phyloP scores from a whole-genome alignment of 1,140 invertebrate species.

The Drosophila orena region DNA sequence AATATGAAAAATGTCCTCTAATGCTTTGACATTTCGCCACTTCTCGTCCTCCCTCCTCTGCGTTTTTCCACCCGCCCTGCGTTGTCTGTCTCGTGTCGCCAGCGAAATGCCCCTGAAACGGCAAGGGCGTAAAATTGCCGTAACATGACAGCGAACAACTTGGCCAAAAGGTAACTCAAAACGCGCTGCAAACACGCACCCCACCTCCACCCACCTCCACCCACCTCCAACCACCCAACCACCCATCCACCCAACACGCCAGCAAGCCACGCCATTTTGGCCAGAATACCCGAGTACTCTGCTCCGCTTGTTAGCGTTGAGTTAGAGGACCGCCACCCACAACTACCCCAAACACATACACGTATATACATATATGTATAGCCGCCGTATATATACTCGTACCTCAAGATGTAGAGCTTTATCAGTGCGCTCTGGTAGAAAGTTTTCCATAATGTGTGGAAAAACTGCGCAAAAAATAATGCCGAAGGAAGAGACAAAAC shows the following conservation, averaged over 20 bases:
- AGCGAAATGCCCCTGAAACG: slow-evolving; percentile 64
- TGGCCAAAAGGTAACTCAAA: slow-evolving; percentile 78
- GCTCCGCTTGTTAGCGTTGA: slow-evolving; percentile 66
- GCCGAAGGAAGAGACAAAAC: slow-evolving; percentile 42
- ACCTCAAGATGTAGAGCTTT: slow-evolving; percentile 25
- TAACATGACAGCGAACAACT: slow-evolving; percentile 82
- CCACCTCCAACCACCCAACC: too few species aligned
- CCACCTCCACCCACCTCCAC: slow-evolving; percentile 21
- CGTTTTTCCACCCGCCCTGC: neutral
- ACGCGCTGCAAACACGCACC: slow-evolving; percentile 73
- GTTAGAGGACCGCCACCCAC: slow-evolving; percentile 36
- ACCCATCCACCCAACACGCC: neutral
- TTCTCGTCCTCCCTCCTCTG: neutral
- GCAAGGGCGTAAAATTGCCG: slow-evolving; percentile 81
- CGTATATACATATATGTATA: slow-evolving; percentile 9
- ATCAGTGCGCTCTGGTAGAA: slow-evolving; percentile 60
- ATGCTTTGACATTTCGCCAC: slow-evolving; percentile 48
- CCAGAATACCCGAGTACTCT: slow-evolving; percentile 77
- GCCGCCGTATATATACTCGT: neutral
- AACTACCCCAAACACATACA: slow-evolving; percentile 13
- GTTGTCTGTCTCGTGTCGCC: slow-evolving; percentile 51
- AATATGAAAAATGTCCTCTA: slow-evolving; percentile 53
- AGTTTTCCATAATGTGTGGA: slow-evolving; percentile 76
- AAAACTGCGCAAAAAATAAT: slow-evolving; percentile 40
- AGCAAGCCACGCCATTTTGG: slow-evolving; percentile 55